Percentiles rank a stretch among this genome's conserved stretches.
Conservation (phyloP, 2,888 invertebrate species). For the Mythimna lalbum region DNA sequence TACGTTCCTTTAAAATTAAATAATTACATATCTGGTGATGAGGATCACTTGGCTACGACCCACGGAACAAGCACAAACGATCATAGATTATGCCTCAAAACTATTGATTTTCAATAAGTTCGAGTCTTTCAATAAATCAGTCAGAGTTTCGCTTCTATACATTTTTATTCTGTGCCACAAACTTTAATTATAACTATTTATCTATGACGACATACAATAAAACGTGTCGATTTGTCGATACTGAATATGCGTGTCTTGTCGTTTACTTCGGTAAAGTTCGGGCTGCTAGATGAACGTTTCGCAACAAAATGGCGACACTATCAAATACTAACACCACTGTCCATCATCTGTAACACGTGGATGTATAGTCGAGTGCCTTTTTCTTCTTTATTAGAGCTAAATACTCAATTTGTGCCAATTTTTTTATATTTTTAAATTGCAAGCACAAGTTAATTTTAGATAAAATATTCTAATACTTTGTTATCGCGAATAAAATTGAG, state of each 20-base stretch:
- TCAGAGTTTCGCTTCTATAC: constrained; percentile 10
- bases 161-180: constrained; percentile 10
- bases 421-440: constrained; percentile 70
- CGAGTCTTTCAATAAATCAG: too few species aligned
- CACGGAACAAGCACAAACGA: too few species aligned
- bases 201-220: background rate
- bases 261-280: constrained; percentile 24
- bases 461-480: constrained; percentile 50
- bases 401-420: constrained; percentile 86
- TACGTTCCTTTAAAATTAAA: background rate
- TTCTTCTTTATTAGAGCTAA: constrained; percentile 70
- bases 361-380: constrained; percentile 71
- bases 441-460: constrained; percentile 66
- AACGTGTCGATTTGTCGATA: background rate
- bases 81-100: background rate
- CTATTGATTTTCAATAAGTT: background rate
- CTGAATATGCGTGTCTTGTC: constrained; percentile 1
- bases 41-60: background rate
- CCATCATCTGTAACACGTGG: constrained; percentile 48
- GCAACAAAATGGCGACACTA: background rate
- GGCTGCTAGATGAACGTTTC: constrained; percentile 11
- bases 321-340: constrained; percentile 2
- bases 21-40: background rate
- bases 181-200: background rate
- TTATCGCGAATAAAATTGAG: constrained; percentile 42